phyloP scores from a whole-genome alignment of 2,888 invertebrate species.

The Listrodromus nycthemerus region DNA sequence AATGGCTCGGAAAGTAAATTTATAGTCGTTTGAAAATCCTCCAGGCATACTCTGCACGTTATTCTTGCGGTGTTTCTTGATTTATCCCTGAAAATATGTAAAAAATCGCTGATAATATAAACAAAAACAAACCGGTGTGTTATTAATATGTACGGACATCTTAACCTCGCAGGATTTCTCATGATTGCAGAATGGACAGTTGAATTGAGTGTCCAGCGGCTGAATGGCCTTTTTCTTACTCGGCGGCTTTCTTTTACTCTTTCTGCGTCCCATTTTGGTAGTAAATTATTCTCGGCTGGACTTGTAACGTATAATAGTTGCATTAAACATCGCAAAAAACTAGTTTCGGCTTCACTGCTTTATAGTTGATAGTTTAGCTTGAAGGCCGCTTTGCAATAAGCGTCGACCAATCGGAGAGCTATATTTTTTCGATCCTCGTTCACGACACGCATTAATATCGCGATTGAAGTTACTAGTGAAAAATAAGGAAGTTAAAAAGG shows the following conservation, averaged over 20 bases:
- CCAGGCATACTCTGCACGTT: slow-evolving; percentile 97
- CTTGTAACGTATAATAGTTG: background rate
- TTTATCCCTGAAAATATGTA: slow-evolving; percentile 93
- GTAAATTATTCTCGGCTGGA: background rate
- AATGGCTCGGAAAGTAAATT: slow-evolving; percentile 98
- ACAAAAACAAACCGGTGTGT: slow-evolving; percentile 41
- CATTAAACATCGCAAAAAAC: slow-evolving; percentile 33
- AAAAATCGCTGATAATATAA: background rate
- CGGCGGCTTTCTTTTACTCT: slow-evolving; percentile 99
- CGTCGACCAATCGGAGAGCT: background rate
- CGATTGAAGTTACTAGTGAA: background rate
- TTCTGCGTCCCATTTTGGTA: slow-evolving; percentile 94
- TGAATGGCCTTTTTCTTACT: slow-evolving; percentile 96
- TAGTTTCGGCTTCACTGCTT: slow-evolving; percentile 22
- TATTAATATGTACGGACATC: slow-evolving; percentile 89
- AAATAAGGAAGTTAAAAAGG: background rate
- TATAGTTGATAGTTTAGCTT: background rate
- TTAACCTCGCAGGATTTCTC: slow-evolving; percentile 99
- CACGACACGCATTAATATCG: background rate
- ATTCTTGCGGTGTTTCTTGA: slow-evolving; percentile 97
- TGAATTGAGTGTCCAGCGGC: slow-evolving; percentile 97
- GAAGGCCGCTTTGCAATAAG: slow-evolving; percentile 5
- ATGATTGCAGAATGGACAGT: slow-evolving; percentile 99
- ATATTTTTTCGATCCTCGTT: background rate
- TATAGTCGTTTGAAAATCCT: slow-evolving; percentile 98